phyloP scores from a whole-genome alignment of 2,797 vertebrate genomes.

The Gallirallus australis region DNA sequence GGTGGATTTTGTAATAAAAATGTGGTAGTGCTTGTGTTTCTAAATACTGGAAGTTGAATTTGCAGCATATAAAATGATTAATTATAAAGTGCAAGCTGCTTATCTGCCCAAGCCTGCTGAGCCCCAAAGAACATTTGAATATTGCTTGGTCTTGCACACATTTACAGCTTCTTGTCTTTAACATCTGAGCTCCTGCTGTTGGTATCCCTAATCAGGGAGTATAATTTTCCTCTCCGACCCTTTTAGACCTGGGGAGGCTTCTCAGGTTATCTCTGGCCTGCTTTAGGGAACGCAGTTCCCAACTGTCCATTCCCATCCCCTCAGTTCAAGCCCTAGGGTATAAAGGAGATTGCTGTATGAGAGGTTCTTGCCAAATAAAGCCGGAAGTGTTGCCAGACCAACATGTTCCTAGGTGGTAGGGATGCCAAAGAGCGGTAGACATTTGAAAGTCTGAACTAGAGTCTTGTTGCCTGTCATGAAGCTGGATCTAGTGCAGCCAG shows the following conservation, averaged over 20 bases:
- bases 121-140: neutral
- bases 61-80: neutral
- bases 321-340: neutral
- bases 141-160: neutral
- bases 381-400: neutral
- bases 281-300: neutral
- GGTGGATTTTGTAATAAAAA: neutral
- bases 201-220: neutral
- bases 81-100: neutral
- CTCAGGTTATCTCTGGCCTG: constrained; percentile 5
- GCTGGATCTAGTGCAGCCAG: neutral
- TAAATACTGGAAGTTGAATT: neutral
- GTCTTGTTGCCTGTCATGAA: neutral
- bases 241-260: neutral
- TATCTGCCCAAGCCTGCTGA: neutral
- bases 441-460: neutral
- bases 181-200: neutral
- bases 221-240: neutral
- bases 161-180: neutral
- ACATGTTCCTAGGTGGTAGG: neutral
- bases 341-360: neutral
- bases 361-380: neutral
- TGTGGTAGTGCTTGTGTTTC: neutral
- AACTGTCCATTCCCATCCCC: neutral
- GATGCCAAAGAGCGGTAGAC: neutral